Evolutionary conservation across 1,140 invertebrate species (phyloP), one percentile per base, ranked within the genome.

Genomic region (Drosophila pandora): DNA sequence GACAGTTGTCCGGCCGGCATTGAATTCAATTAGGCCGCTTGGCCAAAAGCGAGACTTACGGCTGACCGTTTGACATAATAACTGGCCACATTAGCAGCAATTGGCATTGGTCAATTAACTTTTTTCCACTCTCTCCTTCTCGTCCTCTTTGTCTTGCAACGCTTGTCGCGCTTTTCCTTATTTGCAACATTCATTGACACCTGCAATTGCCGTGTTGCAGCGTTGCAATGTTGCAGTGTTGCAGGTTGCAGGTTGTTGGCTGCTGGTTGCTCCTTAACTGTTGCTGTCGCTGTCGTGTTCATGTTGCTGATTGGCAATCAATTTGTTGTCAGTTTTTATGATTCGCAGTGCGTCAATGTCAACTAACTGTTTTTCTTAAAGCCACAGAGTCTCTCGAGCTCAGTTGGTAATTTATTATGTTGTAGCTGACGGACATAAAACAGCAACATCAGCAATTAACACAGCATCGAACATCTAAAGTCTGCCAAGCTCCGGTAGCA

Each of bases 311-410:
- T 88, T 88, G 83, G 79, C 83, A 88, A 88, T 88, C 83, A 88
- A 88, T 88, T 88, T 88, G 83, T 88, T 88, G 83, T 64, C 83
- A 79, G 79, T 89, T 88, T 88, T 87, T 87, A 88, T 88, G 83
- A 88, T 88, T 88, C 83, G 83, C 84, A 83, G 76, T 89, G 84
- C 84, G 79, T 88, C 83, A 88, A 83, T 63, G 67, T 72, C 76
- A 70, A 67, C 68, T 89, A 88, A 88, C 83, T 83, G 83, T 88
- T 79, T 76, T 82, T 43, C 41, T 21, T 21, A 8, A 2, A 43
- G n/a, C 5, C n/a, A 2, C 39, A n/a, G 12, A 41, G 39, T 84
- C 28, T 47, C 25, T 28, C 7, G 25, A 28, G 37, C 62, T 25
- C 25, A 49, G 69, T 71, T 71, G 73, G 83, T 83, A 53, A 87